These are phyloP conservation scores for Eupithecia abbreviata DNA, from an alignment of 2,888 invertebrate species.

Conservation along the genomic window DNA sequence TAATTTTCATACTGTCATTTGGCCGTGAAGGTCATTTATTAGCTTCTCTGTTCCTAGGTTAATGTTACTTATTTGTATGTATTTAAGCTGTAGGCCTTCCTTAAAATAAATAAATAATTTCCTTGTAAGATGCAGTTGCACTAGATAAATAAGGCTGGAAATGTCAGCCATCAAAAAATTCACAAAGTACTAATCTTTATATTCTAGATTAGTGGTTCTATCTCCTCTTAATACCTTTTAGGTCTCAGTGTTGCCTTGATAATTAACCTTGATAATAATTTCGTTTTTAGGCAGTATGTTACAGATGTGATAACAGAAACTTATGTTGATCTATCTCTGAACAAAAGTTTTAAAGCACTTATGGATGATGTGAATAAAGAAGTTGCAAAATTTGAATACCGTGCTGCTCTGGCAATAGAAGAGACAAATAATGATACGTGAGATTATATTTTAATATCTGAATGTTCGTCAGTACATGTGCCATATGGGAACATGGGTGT, in stretches of 20 bases:
- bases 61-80: no score
- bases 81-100: no score
- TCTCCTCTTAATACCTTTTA: neutral
- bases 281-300: constrained; percentile 54
- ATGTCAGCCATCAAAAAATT: neutral
- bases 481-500: neutral
- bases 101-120: no score
- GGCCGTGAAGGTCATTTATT: no score
- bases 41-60: no score
- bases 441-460: constrained; percentile 25
- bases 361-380: constrained; percentile 40
- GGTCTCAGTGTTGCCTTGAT: neutral
- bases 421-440: constrained; percentile 59
- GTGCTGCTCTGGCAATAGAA: constrained; percentile 48
- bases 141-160: neutral
- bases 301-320: constrained; percentile 48
- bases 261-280: neutral
- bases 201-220: neutral
- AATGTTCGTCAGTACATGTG: neutral
- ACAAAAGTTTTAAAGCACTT: constrained; percentile 47
- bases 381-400: constrained; percentile 39
- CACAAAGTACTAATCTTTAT: neutral
- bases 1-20: no score
- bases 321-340: constrained; percentile 55
- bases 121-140: no score